Conservation (phyloP, 1,140 invertebrate species). For the Archegozetes longisetosus region DNA sequence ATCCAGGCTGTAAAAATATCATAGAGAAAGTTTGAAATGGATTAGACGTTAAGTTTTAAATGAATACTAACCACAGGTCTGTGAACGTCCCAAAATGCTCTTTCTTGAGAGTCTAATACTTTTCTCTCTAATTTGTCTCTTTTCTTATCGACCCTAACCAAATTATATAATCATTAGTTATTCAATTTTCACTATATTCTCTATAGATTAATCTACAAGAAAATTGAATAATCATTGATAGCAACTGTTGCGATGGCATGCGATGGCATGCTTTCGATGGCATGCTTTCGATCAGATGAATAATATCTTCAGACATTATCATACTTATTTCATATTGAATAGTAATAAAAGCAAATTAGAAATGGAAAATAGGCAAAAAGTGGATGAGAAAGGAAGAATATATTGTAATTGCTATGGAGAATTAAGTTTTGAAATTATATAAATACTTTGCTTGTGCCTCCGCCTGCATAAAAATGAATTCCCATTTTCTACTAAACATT, state of each 20-base stretch:
- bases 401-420: not conserved
- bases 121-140: slow-evolving; percentile 93
- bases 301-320: too few species aligned
- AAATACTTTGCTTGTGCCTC: slow-evolving; percentile 44
- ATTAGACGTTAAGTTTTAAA: slow-evolving; percentile 15
- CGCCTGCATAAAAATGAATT: slow-evolving; percentile 98
- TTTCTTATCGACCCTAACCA: slow-evolving; percentile 87
- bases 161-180: not conserved
- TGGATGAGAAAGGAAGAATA: not conserved
- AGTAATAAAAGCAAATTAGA: not conserved
- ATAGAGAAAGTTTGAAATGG: not conserved
- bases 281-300: too few species aligned
- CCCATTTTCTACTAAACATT: slow-evolving; percentile 98
- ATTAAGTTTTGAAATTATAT: not conserved
- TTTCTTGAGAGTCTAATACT: slow-evolving; percentile 93
- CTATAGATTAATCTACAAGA: too few species aligned
- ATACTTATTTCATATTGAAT: not conserved
- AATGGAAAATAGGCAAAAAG: not conserved
- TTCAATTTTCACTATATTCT: too few species aligned
- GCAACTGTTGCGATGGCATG: too few species aligned
- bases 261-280: too few species aligned
- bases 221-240: too few species aligned
- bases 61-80: slow-evolving; percentile 64
- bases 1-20: slow-evolving; percentile 57
- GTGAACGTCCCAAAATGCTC: slow-evolving; percentile 99